Conservation (phyloP, 2,797 vertebrate genomes). For the Alfaro cultratus region DNA sequence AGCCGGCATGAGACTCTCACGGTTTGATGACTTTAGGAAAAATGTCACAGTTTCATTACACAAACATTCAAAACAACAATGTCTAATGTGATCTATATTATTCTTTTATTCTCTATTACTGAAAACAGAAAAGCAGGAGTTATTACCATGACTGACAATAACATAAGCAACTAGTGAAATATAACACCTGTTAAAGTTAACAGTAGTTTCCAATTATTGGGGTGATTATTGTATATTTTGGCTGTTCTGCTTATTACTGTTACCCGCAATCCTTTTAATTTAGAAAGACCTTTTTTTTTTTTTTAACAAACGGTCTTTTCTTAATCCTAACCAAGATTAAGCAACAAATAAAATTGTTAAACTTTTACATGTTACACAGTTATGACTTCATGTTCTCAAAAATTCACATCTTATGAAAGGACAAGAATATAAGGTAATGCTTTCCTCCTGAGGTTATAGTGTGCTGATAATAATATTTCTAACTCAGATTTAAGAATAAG, state of each 20-base stretch:
- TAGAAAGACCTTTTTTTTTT: neutral
- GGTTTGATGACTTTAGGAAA: neutral
- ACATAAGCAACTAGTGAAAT: neutral
- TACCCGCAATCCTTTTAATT: neutral
- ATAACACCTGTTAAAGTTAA: neutral
- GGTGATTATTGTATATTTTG: neutral
- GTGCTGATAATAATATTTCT: slow-evolving; percentile 24
- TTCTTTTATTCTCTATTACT: neutral
- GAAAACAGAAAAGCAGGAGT: neutral
- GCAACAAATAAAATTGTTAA: neutral
- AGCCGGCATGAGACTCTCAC: neutral
- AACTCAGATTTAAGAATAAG: slow-evolving; percentile 26
- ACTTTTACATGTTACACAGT: neutral
- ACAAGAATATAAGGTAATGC: neutral
- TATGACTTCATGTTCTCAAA: slow-evolving; percentile 10
- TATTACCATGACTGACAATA: neutral
- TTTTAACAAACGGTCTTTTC: neutral
- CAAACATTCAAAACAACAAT: neutral
- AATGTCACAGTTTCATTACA: neutral
- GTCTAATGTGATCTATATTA: neutral
- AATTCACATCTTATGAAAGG: slow-evolving; percentile 2
- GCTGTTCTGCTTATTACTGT: neutral
- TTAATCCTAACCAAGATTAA: neutral
- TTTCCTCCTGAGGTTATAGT: slow-evolving; percentile 10
- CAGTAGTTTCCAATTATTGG: neutral